Percentiles rank a stretch among this genome's conserved stretches.
Evolutionary conservation across 1,140 invertebrate species (phyloP).

Genomic region (Drosophila nebulosa): DNA sequence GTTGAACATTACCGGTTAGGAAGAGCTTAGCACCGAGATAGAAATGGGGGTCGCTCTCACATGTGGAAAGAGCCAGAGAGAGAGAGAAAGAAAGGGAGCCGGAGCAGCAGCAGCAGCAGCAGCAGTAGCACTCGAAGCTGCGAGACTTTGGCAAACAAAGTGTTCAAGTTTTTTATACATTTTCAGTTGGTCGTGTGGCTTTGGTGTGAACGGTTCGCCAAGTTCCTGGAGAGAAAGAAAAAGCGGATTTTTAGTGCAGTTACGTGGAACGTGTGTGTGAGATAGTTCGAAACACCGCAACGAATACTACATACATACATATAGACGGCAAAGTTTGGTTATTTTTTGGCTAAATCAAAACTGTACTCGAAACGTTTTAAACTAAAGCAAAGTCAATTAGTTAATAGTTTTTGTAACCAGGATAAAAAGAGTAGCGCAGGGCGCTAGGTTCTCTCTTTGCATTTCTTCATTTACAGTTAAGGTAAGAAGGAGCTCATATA

Average conservation of each 20-base stretch:
- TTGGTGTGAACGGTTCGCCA: conserved; percentile 63
- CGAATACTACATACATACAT: conserved; percentile 12
- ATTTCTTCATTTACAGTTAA: neutral
- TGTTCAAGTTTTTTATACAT: conserved; percentile 49
- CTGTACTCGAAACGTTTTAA: no score
- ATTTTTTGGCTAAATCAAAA: no score
- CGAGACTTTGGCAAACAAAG: conserved; percentile 47
- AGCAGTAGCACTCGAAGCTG: conserved; percentile 14
- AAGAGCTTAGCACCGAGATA: conserved; percentile 3
- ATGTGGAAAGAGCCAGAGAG: conserved; percentile 37
- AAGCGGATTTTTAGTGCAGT: conserved; percentile 24
- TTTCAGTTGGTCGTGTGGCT: conserved; percentile 66
- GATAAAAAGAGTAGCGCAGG: neutral
- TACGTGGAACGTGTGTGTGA: conserved; percentile 46
- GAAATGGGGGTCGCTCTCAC: conserved; percentile 13
- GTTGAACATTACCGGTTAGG: conserved; percentile 24
- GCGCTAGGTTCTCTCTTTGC: neutral
- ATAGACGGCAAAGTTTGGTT: neutral
- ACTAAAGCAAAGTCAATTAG: no score
- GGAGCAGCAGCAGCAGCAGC: conserved; percentile 9
- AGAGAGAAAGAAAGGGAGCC: conserved; percentile 19
- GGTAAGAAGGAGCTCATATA: neutral
- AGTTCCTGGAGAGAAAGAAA: conserved; percentile 42
- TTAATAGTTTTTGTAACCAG: neutral
- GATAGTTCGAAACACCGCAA: conserved; percentile 48